A percentile compares a stretch with the other conserved stretches of the same genome.
These are phyloP conservation scores for Zygogramma bicolorata DNA, from an alignment of 2,888 invertebrate genomes.

Conservation along the genomic window DNA sequence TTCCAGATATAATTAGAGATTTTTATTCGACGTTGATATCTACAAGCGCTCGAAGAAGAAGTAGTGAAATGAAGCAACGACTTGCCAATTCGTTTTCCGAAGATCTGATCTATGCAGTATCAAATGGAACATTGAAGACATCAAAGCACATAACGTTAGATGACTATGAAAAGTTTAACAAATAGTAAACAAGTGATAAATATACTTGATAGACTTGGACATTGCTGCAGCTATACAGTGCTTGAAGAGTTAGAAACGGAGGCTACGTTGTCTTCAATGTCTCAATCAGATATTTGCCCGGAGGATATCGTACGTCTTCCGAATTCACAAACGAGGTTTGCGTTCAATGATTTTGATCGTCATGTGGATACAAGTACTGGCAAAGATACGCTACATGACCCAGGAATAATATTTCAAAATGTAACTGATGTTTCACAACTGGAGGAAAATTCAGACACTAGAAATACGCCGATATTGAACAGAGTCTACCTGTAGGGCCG, in stretches of 20 bases:
- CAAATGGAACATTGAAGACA: conserved; percentile 48
- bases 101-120: conserved; percentile 45
- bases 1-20: conserved; percentile 27
- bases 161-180: conserved; percentile 52
- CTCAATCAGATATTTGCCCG: conserved; percentile 28
- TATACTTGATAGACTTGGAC: conserved; percentile 48
- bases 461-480: background rate
- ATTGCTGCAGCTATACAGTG: conserved; percentile 50
- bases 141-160: conserved; percentile 52
- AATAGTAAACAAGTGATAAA: conserved; percentile 49
- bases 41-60: conserved; percentile 28
- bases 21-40: conserved; percentile 38
- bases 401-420: background rate
- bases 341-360: conserved; percentile 7
- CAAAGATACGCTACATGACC: background rate
- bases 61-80: conserved; percentile 16
- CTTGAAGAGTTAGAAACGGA: conserved; percentile 54
- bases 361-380: background rate
- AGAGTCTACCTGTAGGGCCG: background rate
- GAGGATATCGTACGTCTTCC: conserved; percentile 20
- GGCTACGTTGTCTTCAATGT: conserved; percentile 40
- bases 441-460: background rate
- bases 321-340: conserved; percentile 39
- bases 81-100: conserved; percentile 33
- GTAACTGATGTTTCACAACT: background rate